These are phyloP conservation scores for Acanthopleura granulata DNA, from an alignment of 2,888 invertebrate genomes.

Conservation along the genomic window DNA sequence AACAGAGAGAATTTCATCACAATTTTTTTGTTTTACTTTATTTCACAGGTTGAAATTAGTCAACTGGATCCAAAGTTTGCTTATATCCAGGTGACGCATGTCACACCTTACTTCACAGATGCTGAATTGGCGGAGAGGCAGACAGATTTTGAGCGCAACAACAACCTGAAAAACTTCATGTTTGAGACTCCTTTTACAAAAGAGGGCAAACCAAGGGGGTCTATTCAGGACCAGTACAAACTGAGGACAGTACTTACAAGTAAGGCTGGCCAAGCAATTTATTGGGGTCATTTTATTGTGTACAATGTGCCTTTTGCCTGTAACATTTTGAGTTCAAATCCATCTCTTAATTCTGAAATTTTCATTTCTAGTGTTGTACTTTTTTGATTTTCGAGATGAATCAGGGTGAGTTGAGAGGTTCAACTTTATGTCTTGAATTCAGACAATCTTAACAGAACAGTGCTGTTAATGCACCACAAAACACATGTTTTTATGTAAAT, in stretches of 20 bases:
- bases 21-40: not conserved
- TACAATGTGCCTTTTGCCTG: too few relatives aligned
- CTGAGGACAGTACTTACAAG: slow-evolving; percentile 90
- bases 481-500: too few relatives aligned
- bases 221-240: slow-evolving; percentile 87
- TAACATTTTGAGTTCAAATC: too few relatives aligned
- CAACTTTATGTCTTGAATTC: too few relatives aligned
- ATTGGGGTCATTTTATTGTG: too few relatives aligned
- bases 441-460: too few relatives aligned
- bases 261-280: slow-evolving; percentile 68
- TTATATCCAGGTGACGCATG: slow-evolving; percentile 95
- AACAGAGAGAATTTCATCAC: too few relatives aligned
- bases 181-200: slow-evolving; percentile 95
- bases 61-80: slow-evolving; percentile 87
- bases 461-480: too few relatives aligned
- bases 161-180: slow-evolving; percentile 89
- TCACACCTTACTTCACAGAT: slow-evolving; percentile 85
- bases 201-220: slow-evolving; percentile 79
- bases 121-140: slow-evolving; percentile 80
- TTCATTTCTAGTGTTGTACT: too few relatives aligned
- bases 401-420: too few relatives aligned
- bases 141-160: slow-evolving; percentile 90
- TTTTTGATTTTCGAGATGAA: too few relatives aligned
- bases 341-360: too few relatives aligned
- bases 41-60: slow-evolving; percentile 75